Conservation (phyloP, 2,113 vertebrate species). For the Tursiops truncatus region DNA sequence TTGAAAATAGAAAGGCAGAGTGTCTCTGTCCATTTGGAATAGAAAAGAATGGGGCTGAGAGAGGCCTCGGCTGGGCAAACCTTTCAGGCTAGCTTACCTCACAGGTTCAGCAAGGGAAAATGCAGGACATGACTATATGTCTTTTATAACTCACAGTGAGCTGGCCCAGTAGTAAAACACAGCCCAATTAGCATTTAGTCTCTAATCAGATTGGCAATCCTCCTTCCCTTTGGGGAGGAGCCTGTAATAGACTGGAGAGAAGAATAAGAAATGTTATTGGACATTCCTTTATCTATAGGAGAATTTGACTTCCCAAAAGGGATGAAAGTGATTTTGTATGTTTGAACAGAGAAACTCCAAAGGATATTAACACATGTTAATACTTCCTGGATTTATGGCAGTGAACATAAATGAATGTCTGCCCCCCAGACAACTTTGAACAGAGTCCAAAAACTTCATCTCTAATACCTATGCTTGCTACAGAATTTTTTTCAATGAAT, state of each 20-base stretch:
- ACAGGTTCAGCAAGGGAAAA: not conserved
- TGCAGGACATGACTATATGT: not conserved
- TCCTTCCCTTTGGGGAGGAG: not conserved
- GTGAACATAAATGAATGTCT: not conserved
- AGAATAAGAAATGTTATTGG: not conserved
- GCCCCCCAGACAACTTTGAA: not conserved
- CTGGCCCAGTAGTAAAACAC: not conserved
- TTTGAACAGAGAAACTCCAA: constrained; percentile 13
- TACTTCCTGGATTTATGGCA: constrained; percentile 23
- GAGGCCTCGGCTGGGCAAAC: not conserved
- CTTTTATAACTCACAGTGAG: not conserved
- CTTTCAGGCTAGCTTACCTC: not conserved
- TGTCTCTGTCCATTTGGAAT: not conserved
- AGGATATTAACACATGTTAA: not conserved
- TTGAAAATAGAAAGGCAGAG: not conserved
- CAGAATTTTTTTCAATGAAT: not conserved
- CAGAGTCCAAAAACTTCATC: not conserved
- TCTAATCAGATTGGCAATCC: not conserved
- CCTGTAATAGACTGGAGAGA: not conserved
- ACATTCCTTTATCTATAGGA: not conserved
- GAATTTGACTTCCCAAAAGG: not conserved
- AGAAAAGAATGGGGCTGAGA: not conserved
- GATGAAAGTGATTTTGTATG: not conserved
- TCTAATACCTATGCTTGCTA: not conserved
- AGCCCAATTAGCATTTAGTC: not conserved